Percentiles rank a stretch among this genome's conserved stretches.
Evolutionary conservation across 2,888 invertebrate species (phyloP).

Genomic region (Heteromyza rotundicornis): DNA sequence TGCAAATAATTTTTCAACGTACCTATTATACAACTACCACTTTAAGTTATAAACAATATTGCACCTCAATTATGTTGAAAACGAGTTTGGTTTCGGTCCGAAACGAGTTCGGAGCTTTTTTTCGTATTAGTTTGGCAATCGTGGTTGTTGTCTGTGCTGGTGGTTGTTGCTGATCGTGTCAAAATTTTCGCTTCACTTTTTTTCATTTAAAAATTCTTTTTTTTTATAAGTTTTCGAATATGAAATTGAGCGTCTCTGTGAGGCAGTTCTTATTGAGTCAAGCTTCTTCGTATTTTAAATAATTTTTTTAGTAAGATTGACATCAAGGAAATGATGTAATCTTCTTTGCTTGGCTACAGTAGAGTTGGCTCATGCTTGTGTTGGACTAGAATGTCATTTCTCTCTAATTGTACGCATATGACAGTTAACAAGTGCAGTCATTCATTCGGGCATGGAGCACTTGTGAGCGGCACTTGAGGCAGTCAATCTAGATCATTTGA

Average conservation of each 20-base stretch:
- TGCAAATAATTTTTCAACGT: constrained; percentile 6
- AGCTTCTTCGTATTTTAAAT: too few relatives aligned
- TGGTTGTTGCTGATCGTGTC: background rate
- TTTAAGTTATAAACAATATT: constrained; percentile 24
- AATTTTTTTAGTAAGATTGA: constrained; percentile 8
- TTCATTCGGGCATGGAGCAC: constrained; percentile 21
- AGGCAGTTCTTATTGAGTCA: too few relatives aligned
- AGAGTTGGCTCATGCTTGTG: background rate
- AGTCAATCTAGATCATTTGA: constrained; percentile 23
- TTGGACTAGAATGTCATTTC: constrained; percentile 19
- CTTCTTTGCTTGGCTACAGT: constrained; percentile 9
- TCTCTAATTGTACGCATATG: constrained; percentile 24
- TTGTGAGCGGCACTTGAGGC: constrained; percentile 15
- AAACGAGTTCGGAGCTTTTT: too few relatives aligned
- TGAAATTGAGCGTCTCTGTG: too few relatives aligned
- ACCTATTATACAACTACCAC: constrained; percentile 7
- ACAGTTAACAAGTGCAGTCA: constrained; percentile 26
- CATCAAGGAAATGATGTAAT: constrained; percentile 33
- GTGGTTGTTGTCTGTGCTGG: background rate
- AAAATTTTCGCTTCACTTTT: background rate
- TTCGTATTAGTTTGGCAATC: background rate
- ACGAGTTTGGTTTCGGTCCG: background rate
- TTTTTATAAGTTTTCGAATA: background rate
- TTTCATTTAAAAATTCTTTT: background rate
- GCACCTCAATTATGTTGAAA: constrained; percentile 18